Evolutionary conservation across 1,140 invertebrate genomes (phyloP), one percentile per base, ranked within the genome.

Genomic region (Sinonovacula constricta): DNA sequence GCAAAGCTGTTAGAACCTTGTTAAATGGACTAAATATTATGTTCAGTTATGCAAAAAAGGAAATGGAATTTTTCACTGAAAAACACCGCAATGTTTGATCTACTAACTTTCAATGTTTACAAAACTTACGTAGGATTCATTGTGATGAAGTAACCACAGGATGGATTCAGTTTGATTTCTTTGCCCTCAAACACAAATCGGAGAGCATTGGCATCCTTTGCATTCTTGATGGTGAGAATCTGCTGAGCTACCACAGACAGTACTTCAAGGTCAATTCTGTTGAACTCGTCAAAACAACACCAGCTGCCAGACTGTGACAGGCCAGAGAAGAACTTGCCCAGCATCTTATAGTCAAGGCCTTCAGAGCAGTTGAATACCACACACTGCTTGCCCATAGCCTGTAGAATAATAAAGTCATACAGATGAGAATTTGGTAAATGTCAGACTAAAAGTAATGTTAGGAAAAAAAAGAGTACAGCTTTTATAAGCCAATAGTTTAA

Each of bases 231-330:
- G 18, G 88, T 88, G 3, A 86, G 86, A 51, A 91, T 90, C 80
- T 91, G 90, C 77, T 90, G 88, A n/a, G 91, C 91, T 10, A 91
- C 88, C 0, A 97, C 96, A 10, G 96, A 97, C 45, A 97, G 88
- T 5, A 97, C 96, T 90, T 97, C 96, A 51, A 97, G 94, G 77
- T 97, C 95, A 51, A 97, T 97, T 7, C 96, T 92, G 90, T 97
- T 97, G 89, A 97, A 97, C 88, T 97, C 96, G 85, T 97, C 96
- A 89, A 97, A 97, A 85, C 96, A 97, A 85, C 95, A 95, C 96
- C 96, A 97, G 10, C 95, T 95, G 7, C 96, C 96, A 4, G 95
- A 96, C 72, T 96, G 95, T 0, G 95, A 95, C 62, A 97, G 86
- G 0, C 96, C 96, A 1, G 95, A 95, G 88, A 97, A 96, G 86